Percentiles rank a stretch among this genome's conserved stretches.
Conservation (phyloP, 1,140 invertebrate species). For the Papilio xuthus region DNA sequence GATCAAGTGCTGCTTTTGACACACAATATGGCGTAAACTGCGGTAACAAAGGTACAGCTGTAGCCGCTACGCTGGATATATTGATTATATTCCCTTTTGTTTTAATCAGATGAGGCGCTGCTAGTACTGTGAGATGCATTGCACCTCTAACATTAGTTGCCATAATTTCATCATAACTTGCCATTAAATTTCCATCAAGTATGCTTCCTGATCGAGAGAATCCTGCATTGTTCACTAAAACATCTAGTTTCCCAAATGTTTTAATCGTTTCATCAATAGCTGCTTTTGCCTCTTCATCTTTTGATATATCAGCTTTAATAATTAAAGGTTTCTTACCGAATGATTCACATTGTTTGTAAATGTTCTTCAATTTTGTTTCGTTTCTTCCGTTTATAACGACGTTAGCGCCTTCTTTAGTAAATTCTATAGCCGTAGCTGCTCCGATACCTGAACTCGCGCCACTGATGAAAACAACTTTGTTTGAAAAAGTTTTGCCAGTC, state of each 20-base stretch:
- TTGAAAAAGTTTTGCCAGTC: background rate
- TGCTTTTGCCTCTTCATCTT: background rate
- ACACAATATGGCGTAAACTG: background rate
- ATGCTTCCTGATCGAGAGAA: background rate
- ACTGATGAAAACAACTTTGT: background rate
- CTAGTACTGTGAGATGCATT: background rate
- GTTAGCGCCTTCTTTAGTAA: background rate
- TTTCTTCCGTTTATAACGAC: background rate
- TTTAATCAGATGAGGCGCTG: constrained; percentile 1
- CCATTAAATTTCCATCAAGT: background rate
- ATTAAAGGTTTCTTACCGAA: background rate
- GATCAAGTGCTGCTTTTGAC: background rate
- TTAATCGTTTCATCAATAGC: background rate
- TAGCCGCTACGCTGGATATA: background rate
- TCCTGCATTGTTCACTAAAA: constrained; percentile 15
- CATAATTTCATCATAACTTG: background rate
- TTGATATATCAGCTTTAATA: constrained; percentile 3
- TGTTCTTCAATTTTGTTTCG: background rate
- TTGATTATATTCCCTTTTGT: constrained; percentile 1
- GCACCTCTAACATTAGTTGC: background rate
- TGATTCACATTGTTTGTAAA: background rate
- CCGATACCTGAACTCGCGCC: background rate
- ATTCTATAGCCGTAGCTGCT: background rate
- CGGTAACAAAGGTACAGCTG: background rate
- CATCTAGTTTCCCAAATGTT: background rate